These are phyloP conservation scores for Oryzias curvinotus DNA, from an alignment of 2,113 vertebrate species.

Conservation along the genomic window DNA sequence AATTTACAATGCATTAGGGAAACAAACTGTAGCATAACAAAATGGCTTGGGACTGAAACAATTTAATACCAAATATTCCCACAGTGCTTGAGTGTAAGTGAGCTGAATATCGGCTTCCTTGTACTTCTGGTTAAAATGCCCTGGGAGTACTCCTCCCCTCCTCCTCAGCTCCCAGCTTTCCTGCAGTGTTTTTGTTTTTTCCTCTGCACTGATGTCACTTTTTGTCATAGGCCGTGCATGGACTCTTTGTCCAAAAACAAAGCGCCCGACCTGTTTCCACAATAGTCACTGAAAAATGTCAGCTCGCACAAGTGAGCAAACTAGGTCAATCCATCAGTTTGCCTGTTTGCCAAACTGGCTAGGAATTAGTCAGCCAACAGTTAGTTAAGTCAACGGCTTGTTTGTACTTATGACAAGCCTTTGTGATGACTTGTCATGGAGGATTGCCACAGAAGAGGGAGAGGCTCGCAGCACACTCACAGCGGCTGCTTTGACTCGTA, in stretches of 20 bases:
- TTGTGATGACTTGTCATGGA: conserved; percentile 19
- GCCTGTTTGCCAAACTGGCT: conserved; percentile 6
- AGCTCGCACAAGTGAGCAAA: not conserved
- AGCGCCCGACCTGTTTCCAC: conserved; percentile 62
- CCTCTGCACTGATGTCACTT: conserved; percentile 68
- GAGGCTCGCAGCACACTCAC: conserved; percentile 24
- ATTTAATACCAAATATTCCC: conserved; percentile 16
- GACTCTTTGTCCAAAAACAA: conserved; percentile 74
- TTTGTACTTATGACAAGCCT: conserved; percentile 49
- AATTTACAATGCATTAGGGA: not conserved
- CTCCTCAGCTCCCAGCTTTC: conserved; percentile 45
- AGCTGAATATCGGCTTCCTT: conserved; percentile 54
- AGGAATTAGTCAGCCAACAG: conserved; percentile 11
- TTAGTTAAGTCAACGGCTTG: conserved; percentile 30
- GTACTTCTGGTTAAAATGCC: conserved; percentile 42
- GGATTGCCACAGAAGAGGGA: conserved; percentile 32
- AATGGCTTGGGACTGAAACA: not conserved
- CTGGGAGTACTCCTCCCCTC: conserved; percentile 38
- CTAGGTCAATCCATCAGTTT: conserved; percentile 1
- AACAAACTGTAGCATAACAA: too few species aligned
- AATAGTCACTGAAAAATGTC: conserved; percentile 46
- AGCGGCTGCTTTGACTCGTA: conserved; percentile 11
- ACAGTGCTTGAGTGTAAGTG: conserved; percentile 35
- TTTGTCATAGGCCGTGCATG: conserved; percentile 62
- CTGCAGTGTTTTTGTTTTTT: conserved; percentile 73